Evolutionary conservation across 1,140 invertebrate species (phyloP).

Genomic region (Leptestheria dahalacensis): DNA sequence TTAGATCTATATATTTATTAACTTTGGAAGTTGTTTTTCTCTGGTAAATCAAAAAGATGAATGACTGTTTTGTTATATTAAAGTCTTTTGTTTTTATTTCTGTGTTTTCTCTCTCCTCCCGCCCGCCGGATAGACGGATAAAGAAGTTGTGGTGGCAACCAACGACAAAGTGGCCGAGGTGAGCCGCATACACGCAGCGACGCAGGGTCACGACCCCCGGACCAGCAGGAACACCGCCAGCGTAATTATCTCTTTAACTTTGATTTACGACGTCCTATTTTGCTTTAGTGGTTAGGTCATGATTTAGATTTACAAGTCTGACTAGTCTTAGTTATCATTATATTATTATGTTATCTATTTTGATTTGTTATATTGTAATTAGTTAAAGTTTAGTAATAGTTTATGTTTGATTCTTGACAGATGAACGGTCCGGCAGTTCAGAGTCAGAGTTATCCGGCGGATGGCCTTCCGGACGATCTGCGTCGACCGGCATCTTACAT

Average conservation of each 20-base stretch:
- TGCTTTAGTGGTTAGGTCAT: too few relatives aligned
- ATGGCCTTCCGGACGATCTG: constrained; percentile 13
- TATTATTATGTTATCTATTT: too few relatives aligned
- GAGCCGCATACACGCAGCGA: constrained; percentile 1
- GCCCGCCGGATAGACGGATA: not conserved
- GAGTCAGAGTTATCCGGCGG: too few relatives aligned
- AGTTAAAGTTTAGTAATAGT: not conserved
- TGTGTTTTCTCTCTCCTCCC: not conserved
- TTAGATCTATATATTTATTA: too few relatives aligned
- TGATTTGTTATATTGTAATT: too few relatives aligned
- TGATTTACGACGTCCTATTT: too few relatives aligned
- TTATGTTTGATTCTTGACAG: not conserved
- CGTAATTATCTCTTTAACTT: not conserved
- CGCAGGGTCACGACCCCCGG: not conserved
- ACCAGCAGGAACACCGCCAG: not conserved
- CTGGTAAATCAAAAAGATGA: too few relatives aligned
- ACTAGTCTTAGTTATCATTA: too few relatives aligned
- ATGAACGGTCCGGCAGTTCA: not conserved
- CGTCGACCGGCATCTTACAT: constrained; percentile 13
- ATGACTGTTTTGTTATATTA: not conserved
- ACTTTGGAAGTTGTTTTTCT: too few relatives aligned
- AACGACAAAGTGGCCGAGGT: constrained; percentile 14
- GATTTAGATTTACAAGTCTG: too few relatives aligned
- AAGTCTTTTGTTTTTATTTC: not conserved
- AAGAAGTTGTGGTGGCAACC: constrained; percentile 13